Percentiles rank a stretch among this genome's conserved stretches.
Conservation (phyloP, 2,797 vertebrate genomes). For the Malacoctenus gilli region DNA sequence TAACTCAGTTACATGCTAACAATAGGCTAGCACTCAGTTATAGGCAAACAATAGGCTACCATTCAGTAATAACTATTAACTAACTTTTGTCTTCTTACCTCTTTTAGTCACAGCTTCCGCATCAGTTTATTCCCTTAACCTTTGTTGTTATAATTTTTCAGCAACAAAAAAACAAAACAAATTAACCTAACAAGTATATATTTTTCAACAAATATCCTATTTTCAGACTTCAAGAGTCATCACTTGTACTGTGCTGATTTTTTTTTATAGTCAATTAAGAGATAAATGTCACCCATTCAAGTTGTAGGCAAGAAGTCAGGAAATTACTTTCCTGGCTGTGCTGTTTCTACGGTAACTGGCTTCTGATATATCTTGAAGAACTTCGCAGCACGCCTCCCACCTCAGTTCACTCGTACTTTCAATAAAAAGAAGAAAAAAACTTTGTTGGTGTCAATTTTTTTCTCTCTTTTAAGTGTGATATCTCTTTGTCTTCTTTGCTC, state of each 20-base stretch:
- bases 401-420: conserved; percentile 42
- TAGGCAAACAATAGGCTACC: too few species aligned
- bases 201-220: conserved; percentile 16
- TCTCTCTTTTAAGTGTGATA: too few species aligned
- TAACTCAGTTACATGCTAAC: too few species aligned
- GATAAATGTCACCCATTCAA: conserved; percentile 48
- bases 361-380: conserved; percentile 28
- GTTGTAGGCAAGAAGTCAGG: conserved; percentile 20
- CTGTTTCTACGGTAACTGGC: conserved; percentile 62
- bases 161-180: not conserved
- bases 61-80: too few species aligned
- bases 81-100: too few species aligned
- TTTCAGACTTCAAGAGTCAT: conserved; percentile 29
- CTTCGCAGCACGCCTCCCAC: conserved; percentile 37
- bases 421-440: not conserved
- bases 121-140: too few species aligned
- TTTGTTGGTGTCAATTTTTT: conserved; percentile 8
- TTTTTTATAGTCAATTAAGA: conserved; percentile 17
- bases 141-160: too few species aligned
- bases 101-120: too few species aligned
- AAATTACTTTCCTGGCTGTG: conserved; percentile 31
- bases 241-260: conserved; percentile 9
- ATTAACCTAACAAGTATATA: conserved; percentile 1
- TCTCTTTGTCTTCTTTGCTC: too few species aligned
- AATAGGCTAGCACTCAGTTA: too few species aligned